These are phyloP conservation scores for Calephelis nemesis DNA, from an alignment of 1,140 invertebrate species.

Conservation along the genomic window DNA sequence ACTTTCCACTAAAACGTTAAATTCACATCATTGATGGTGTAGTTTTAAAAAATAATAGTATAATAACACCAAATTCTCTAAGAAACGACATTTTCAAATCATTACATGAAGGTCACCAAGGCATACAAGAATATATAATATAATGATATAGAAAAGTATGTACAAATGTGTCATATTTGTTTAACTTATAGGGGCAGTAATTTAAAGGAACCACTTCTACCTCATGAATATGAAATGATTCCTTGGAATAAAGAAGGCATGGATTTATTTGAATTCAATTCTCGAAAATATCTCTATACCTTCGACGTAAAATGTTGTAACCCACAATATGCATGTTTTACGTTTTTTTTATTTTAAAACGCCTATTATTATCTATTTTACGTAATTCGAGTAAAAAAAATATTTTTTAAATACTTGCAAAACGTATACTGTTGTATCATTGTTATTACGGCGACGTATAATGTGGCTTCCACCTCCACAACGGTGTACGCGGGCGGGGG, in stretches of 20 bases:
- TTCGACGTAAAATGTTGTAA: too few relatives aligned
- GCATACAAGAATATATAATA: neutral
- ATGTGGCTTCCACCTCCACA: too few relatives aligned
- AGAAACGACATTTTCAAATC: neutral
- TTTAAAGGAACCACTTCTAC: neutral
- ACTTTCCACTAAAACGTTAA: neutral
- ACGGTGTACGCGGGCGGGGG: too few relatives aligned
- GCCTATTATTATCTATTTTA: too few relatives aligned
- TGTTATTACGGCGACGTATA: too few relatives aligned
- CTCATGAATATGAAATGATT: slow-evolving; percentile 1
- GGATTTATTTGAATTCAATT: too few relatives aligned
- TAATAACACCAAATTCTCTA: neutral
- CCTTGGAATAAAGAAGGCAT: slow-evolving; percentile 2
- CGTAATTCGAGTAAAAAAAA: too few relatives aligned
- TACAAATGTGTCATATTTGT: neutral
- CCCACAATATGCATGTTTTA: too few relatives aligned
- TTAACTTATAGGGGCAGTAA: neutral
- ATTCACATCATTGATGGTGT: neutral
- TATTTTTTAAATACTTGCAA: too few relatives aligned
- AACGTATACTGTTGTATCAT: too few relatives aligned
- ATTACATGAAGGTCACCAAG: neutral
- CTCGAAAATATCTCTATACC: too few relatives aligned
- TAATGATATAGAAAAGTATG: neutral
- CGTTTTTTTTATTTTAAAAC: too few relatives aligned
- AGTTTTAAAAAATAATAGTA: neutral